phyloP scores from a whole-genome alignment of 2,888 invertebrate species.

The Drosophila greeni region DNA sequence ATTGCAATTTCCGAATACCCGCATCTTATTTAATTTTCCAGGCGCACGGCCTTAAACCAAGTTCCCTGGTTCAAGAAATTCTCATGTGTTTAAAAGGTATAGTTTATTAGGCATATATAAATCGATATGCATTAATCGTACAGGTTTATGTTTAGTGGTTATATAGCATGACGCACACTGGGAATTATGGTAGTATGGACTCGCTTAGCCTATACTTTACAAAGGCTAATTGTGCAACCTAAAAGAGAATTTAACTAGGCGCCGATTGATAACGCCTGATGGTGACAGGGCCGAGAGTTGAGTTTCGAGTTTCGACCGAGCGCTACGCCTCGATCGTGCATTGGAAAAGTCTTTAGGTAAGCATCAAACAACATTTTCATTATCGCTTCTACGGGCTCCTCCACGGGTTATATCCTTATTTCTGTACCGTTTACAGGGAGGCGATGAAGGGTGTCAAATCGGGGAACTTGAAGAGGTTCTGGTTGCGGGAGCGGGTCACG shows the following conservation, averaged over 20 bases:
- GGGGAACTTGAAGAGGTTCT: conserved; percentile 84
- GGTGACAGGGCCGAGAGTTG: conserved; percentile 14
- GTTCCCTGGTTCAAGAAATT: not conserved
- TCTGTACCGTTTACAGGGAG: conserved; percentile 57
- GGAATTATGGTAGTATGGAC: conserved; percentile 43
- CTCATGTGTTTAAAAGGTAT: conserved; percentile 8
- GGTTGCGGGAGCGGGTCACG: conserved; percentile 78
- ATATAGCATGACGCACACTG: conserved; percentile 50
- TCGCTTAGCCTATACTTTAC: conserved; percentile 54
- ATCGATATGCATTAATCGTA: conserved; percentile 43
- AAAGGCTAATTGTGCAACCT: conserved; percentile 42
- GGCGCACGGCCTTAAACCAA: too few relatives aligned
- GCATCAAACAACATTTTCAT: conserved; percentile 34
- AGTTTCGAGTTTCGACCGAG: conserved; percentile 7
- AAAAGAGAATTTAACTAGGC: conserved; percentile 42
- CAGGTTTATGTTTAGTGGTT: conserved; percentile 54
- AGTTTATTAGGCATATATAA: conserved; percentile 47
- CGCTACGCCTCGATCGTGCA: conserved; percentile 17
- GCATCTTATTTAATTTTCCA: too few relatives aligned
- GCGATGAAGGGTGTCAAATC: conserved; percentile 83
- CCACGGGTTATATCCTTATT: not conserved
- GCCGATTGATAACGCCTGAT: conserved; percentile 13
- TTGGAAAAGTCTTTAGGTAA: conserved; percentile 59
- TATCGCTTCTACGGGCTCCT: conserved; percentile 5
- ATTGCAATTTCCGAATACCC: too few relatives aligned